phyloP scores from a whole-genome alignment of 2,113 vertebrate genomes.

The Megaptera novaeangliae region DNA sequence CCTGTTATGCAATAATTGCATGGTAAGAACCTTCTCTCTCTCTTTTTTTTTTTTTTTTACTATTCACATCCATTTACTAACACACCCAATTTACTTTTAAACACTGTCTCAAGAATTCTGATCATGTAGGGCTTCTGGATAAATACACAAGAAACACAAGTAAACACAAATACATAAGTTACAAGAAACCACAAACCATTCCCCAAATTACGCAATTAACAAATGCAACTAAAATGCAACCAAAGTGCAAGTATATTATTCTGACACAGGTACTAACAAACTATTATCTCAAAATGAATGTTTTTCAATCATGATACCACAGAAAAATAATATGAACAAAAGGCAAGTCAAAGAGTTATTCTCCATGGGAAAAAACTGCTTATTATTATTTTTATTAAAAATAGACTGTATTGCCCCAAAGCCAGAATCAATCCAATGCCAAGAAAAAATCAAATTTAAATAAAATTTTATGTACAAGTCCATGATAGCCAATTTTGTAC shows the following conservation, averaged over 20 bases:
- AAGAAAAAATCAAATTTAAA: slow-evolving; percentile 19
- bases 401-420: neutral
- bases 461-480: neutral
- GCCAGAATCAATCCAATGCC: neutral
- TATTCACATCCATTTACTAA: neutral
- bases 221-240: neutral
- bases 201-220: neutral
- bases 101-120: neutral
- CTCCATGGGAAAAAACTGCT: neutral
- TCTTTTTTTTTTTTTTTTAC: neutral
- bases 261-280: neutral
- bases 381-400: neutral
- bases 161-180: neutral
- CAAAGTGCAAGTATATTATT: neutral
- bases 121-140: neutral
- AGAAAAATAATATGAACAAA: slow-evolving; percentile 32
- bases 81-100: neutral
- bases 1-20: neutral
- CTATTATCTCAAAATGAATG: neutral
- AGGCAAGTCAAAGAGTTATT: slow-evolving; percentile 18
- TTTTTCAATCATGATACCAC: neutral
- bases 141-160: neutral
- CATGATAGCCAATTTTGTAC: slow-evolving; percentile 10
- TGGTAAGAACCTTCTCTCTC: neutral
- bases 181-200: slow-evolving; percentile 26